phyloP scores from a whole-genome alignment of 2,113 vertebrate species.

The Euleptes europaea region DNA sequence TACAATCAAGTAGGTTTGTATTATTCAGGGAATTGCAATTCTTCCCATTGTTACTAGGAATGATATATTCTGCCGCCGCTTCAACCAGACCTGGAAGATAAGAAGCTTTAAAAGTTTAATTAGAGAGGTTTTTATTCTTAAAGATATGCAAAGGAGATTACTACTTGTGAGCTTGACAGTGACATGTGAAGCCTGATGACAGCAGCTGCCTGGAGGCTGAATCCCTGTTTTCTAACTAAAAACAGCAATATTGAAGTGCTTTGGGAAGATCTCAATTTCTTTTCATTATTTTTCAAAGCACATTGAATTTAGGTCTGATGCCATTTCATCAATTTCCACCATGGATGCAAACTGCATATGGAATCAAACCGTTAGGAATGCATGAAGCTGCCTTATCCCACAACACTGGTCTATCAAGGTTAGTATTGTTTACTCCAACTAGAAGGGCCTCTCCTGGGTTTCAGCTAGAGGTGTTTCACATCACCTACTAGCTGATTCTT shows the following conservation, averaged over 20 bases:
- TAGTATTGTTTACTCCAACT: too few species aligned
- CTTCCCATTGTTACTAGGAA: constrained; percentile 35
- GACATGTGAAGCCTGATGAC: constrained; percentile 47
- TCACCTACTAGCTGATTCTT: too few species aligned
- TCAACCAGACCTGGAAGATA: constrained; percentile 54
- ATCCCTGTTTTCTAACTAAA: constrained; percentile 60
- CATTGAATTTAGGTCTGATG: constrained; percentile 6
- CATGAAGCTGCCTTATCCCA: neutral
- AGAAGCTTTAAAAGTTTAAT: constrained; percentile 66
- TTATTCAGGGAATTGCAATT: constrained; percentile 52
- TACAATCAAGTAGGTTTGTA: constrained; percentile 55
- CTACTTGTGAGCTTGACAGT: constrained; percentile 34
- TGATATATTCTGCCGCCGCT: constrained; percentile 26
- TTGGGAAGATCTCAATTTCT: constrained; percentile 6
- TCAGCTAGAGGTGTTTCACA: too few species aligned
- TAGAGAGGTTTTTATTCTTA: constrained; percentile 58
- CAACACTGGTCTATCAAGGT: too few species aligned
- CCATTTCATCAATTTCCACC: too few species aligned
- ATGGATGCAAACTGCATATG: neutral
- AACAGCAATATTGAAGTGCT: constrained; percentile 1
- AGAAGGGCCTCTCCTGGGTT: too few species aligned
- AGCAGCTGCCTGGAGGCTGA: constrained; percentile 31
- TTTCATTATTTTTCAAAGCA: neutral
- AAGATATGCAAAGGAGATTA: constrained; percentile 62
- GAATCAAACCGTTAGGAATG: neutral